Percentiles rank a stretch among this genome's conserved stretches.
phyloP scores from a whole-genome alignment of 2,888 invertebrate genomes.

The Neuroscelio doddi region DNA sequence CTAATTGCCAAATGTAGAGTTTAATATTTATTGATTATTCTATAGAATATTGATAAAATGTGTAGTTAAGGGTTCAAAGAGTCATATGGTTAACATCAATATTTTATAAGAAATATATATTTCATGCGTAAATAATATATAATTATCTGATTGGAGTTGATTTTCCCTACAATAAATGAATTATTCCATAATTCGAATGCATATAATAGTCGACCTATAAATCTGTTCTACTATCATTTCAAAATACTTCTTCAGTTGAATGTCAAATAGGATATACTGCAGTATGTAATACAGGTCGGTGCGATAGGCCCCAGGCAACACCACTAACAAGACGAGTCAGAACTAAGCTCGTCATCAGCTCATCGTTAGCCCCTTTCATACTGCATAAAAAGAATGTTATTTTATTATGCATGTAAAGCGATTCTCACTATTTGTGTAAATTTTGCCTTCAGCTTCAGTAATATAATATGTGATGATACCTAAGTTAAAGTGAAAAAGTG shows the following conservation, averaged over 20 bases:
- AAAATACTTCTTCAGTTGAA: constrained; percentile 41
- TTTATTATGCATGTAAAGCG: constrained; percentile 44
- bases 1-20: too few species aligned
- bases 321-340: constrained; percentile 47
- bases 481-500: background rate
- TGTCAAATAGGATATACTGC: constrained; percentile 44
- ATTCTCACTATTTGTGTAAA: constrained; percentile 36
- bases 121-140: too few species aligned
- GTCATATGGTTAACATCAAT: too few species aligned
- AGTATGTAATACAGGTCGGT: constrained; percentile 42
- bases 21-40: too few species aligned
- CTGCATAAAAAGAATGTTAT: constrained; percentile 46
- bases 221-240: constrained; percentile 42
- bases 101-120: too few species aligned
- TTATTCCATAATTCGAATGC: constrained; percentile 28
- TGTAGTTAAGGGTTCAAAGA: too few species aligned
- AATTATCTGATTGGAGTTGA: too few species aligned
- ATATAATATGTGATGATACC: background rate
- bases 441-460: constrained; percentile 37
- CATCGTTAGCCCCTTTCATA: constrained; percentile 47
- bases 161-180: constrained; percentile 11
- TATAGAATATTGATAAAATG: too few species aligned
- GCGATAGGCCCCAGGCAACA: constrained; percentile 48
- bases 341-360: constrained; percentile 40
- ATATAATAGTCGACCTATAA: constrained; percentile 38